Evolutionary conservation across 1,140 invertebrate genomes (phyloP).

Genomic region (Bombus superbus): DNA sequence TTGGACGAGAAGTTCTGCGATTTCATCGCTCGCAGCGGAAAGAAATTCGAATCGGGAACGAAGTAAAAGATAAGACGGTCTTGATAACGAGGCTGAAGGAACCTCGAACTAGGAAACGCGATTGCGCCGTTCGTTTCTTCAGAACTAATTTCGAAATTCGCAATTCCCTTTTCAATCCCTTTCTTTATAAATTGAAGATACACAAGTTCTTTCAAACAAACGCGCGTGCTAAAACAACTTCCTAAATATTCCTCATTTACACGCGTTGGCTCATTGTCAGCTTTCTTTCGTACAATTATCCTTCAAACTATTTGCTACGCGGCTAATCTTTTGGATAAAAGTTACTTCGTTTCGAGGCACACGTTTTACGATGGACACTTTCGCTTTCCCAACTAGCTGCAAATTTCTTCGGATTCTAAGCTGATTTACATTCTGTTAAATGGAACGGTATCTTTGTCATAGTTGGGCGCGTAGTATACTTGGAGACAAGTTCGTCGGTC

Average conservation of each 20-base stretch:
- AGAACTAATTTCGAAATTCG: background rate
- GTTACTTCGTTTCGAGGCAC: background rate
- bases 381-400: background rate
- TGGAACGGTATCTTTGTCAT: background rate
- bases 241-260: background rate
- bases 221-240: background rate
- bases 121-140: background rate
- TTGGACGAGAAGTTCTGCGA: constrained; percentile 20
- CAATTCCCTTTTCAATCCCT: background rate
- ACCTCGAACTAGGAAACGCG: background rate
- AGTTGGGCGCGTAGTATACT: background rate
- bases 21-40: background rate
- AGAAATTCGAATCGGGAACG: background rate
- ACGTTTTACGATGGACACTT: too few species aligned
- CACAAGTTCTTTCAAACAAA: too few species aligned
- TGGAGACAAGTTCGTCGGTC: background rate
- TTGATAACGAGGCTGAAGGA: background rate
- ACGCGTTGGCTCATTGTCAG: too few species aligned
- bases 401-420: background rate
- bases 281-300: background rate
- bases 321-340: background rate
- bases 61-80: background rate
- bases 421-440: background rate
- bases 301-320: background rate
- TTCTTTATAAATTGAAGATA: background rate